Evolutionary conservation across 2,888 invertebrate genomes (phyloP).

Genomic region (Hydriomena furcata): DNA sequence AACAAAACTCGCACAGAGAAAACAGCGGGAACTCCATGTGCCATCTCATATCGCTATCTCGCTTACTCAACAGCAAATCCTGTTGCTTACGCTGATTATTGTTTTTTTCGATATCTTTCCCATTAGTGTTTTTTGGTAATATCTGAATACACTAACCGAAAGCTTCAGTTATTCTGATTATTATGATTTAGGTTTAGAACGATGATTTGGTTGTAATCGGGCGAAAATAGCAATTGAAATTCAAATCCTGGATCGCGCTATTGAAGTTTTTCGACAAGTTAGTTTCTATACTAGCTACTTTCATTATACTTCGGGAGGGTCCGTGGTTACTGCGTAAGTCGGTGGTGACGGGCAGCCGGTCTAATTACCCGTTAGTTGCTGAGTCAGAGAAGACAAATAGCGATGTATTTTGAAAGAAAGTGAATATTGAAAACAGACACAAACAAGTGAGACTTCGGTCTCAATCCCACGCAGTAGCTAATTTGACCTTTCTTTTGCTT

Average conservation of each 20-base stretch:
- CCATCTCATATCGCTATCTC: conserved; percentile 3
- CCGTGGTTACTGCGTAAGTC: conserved; percentile 21
- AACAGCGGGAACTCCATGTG: conserved; percentile 7
- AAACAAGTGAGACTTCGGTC: conserved; percentile 3
- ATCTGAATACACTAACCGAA: not conserved
- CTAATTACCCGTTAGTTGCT: conserved; percentile 11
- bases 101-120: not conserved
- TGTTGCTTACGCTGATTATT: not conserved
- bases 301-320: not conserved
- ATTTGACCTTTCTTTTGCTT: conserved; percentile 16
- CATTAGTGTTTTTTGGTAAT: not conserved
- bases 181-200: not conserved
- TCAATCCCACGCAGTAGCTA: conserved; percentile 17
- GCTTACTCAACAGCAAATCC: not conserved
- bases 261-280: not conserved
- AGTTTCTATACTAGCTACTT: not conserved
- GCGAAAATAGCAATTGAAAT: not conserved
- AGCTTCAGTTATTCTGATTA: not conserved
- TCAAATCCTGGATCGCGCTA: conserved; percentile 20
- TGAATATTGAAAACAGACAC: not conserved
- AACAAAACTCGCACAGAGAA: not conserved
- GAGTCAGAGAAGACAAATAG: not conserved
- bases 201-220: not conserved
- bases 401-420: not conserved
- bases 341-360: conserved; percentile 20